Evolutionary conservation across 2,888 invertebrate species (phyloP), one percentile per base, ranked within the genome.

Genomic region (Conomelus anceps): DNA sequence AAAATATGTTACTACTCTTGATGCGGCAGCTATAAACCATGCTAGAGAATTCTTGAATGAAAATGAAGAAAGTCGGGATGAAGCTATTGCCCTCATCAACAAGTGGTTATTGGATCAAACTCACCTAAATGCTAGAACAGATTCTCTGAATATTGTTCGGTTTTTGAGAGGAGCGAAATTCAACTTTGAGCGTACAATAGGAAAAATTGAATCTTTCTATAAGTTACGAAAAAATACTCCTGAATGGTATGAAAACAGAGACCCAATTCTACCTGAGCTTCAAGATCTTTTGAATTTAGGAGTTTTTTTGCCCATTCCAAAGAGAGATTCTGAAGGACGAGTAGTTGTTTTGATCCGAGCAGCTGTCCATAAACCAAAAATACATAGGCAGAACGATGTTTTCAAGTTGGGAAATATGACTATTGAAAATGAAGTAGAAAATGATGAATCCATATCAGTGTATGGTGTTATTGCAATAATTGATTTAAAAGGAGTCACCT

Each of bases 101-200:
- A 90, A 93, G 13, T 94, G 94, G 94, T 91, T 94, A n/a, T 90
- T 91, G 41, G 92, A 92, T 20, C 92, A 93, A 89, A 92, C 93
- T 0, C 92, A 93, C 22, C 91, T 93, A 22, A 91, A 92, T 88
- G 92, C 93, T n/a, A 92, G 93, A 84, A 93, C 92, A 91, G 94
- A 95, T 90, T 93, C 94, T 34, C 93, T 94, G 90, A 94, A 94
- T 86, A 93, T 96, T 89, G 91, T 95, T 22, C 93, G 94, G 22
- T 96, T 96, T 92, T 92, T 96, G 88, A 93, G 95, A 86, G 94
- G 94, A 26, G 95, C 95, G 91, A 96, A 96, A 92, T 96, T 94
- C 92, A 93, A 95, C 91, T 89, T 94, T 4, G 95, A 95, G 1
- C 94, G 94, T 91, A 94, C 95, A 0, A 95, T 95, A 92, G 92